Conservation (phyloP, 2,113 vertebrate species). For the Perccottus glenii region DNA sequence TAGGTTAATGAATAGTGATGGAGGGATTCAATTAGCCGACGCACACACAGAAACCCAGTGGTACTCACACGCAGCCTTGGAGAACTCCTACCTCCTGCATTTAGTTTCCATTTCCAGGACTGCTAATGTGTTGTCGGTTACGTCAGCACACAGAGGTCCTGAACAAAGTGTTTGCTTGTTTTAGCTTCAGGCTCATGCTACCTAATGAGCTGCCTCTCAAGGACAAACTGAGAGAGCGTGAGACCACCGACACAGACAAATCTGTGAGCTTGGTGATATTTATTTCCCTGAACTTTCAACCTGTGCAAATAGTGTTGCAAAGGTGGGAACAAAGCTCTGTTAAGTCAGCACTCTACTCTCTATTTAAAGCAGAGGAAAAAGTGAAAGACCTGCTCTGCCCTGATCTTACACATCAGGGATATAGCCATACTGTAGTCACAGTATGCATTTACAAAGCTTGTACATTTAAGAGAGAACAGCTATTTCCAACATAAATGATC, state of each 20-base stretch:
- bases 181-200: conserved; percentile 50
- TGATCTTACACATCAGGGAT: neutral
- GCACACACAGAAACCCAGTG: conserved; percentile 19
- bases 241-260: conserved; percentile 19
- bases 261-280: conserved; percentile 7
- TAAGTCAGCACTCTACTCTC: conserved; percentile 1
- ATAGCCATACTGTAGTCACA: too few relatives aligned
- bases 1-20: conserved; percentile 65
- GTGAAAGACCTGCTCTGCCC: too few relatives aligned
- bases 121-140: conserved; percentile 65
- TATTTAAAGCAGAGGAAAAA: neutral
- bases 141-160: conserved; percentile 46
- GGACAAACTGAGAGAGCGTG: conserved; percentile 52
- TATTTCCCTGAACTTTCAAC: conserved; percentile 31
- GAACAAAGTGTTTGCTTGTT: conserved; percentile 71
- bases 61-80: conserved; percentile 9
- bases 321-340: conserved; percentile 2
- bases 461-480: too few relatives aligned
- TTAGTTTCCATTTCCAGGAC: conserved; percentile 50
- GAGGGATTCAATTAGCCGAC: conserved; percentile 42
- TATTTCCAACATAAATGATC: too few relatives aligned
- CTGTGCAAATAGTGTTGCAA: conserved; percentile 1
- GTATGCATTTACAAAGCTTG: too few relatives aligned
- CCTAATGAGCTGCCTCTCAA: conserved; percentile 73
- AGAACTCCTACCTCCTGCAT: conserved; percentile 31